These are phyloP conservation scores for Ophioninae sp. DNA, from an alignment of 2,888 invertebrate genomes.

Conservation along the genomic window DNA sequence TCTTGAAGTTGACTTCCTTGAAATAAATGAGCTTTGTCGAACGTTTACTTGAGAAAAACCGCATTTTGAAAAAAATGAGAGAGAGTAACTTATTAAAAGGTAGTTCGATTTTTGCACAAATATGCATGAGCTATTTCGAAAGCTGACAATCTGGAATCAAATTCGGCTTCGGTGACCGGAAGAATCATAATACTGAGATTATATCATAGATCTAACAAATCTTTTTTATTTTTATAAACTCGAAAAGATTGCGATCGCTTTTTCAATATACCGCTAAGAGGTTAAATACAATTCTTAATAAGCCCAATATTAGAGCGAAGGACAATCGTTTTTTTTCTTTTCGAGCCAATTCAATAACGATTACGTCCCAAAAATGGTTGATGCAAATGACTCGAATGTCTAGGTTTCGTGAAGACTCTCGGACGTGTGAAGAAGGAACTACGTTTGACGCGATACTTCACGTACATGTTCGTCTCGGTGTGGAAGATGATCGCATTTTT, in stretches of 20 bases:
- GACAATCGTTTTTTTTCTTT: not conserved
- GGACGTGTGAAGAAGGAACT: constrained; percentile 91
- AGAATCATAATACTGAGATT: too few relatives aligned
- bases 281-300: too few relatives aligned
- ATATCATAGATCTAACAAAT: too few relatives aligned
- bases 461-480: constrained; percentile 93
- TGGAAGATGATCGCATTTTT: constrained; percentile 95
- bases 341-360: not conserved
- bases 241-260: too few relatives aligned
- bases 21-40: not conserved
- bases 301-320: not conserved
- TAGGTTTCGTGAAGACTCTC: constrained; percentile 87
- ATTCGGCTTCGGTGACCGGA: too few relatives aligned
- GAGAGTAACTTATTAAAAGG: too few relatives aligned
- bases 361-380: not conserved
- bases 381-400: constrained; percentile 51
- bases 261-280: too few relatives aligned
- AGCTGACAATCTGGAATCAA: too few relatives aligned
- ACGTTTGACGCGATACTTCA: constrained; percentile 91
- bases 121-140: too few relatives aligned
- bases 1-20: not conserved
- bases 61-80: not conserved
- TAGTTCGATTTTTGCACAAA: too few relatives aligned
- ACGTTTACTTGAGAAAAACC: not conserved
- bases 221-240: too few relatives aligned